Evolutionary conservation across 2,888 invertebrate species (phyloP).

Genomic region (Metacarcinus magister): DNA sequence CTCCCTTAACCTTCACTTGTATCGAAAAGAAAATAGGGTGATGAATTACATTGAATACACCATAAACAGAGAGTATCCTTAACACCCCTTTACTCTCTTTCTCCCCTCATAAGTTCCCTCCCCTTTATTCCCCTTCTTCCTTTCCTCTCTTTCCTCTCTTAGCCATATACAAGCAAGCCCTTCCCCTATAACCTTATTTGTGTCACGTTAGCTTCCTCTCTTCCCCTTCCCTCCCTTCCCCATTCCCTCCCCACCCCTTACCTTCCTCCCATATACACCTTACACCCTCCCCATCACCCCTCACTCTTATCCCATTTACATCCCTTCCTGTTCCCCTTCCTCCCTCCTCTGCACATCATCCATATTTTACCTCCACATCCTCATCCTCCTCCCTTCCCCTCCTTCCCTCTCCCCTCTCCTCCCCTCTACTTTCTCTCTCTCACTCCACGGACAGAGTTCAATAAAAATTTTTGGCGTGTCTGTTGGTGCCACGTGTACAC

Average conservation of each 20-base stretch:
- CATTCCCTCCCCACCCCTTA: background rate
- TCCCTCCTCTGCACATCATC: background rate
- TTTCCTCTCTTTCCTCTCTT: background rate
- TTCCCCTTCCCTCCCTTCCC: background rate
- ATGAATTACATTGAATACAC: no score
- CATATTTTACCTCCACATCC: background rate
- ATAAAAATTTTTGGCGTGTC: slow-evolving; percentile 65
- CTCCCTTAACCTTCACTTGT: no score
- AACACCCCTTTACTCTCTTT: background rate
- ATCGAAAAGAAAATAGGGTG: no score
- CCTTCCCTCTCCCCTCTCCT: background rate
- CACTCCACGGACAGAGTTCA: slow-evolving; percentile 40
- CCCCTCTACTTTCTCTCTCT: background rate
- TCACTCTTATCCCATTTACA: background rate
- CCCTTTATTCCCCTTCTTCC: background rate
- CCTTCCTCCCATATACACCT: background rate
- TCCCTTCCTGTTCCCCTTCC: background rate
- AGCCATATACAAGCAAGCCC: background rate
- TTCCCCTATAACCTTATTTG: background rate
- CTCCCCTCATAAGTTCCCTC: background rate
- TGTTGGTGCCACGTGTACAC: slow-evolving; percentile 53
- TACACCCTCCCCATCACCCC: background rate
- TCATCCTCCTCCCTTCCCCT: background rate
- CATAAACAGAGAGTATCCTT: no score
- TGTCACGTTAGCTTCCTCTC: background rate